phyloP scores from a whole-genome alignment of 1,140 invertebrate genomes.

The Heliconius hewitsoni region DNA sequence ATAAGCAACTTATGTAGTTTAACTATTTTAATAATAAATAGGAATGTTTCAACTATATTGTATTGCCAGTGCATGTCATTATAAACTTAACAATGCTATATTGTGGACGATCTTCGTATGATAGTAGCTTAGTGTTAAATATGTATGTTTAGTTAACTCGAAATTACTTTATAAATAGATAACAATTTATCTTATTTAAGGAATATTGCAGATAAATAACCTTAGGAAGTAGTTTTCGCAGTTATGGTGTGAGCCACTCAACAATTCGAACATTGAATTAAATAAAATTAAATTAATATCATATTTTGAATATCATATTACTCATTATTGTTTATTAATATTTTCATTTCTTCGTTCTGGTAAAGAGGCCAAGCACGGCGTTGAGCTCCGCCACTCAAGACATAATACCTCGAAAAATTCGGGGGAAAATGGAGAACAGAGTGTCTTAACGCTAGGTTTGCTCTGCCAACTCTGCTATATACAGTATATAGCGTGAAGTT shows the following conservation, averaged over 20 bases:
- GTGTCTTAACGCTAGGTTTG: too few relatives aligned
- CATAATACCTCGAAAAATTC: too few relatives aligned
- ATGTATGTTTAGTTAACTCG: conserved; percentile 10
- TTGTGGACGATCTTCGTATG: conserved; percentile 18
- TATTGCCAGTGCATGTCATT: conserved; percentile 18
- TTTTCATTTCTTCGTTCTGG: too few relatives aligned
- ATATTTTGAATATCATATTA: too few relatives aligned
- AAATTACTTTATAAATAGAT: conserved; percentile 29
- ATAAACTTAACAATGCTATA: conserved; percentile 18
- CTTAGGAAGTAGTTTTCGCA: conserved; percentile 16
- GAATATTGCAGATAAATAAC: conserved; percentile 26
- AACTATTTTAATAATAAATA: conserved; percentile 10
- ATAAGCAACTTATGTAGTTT: conserved; percentile 2
- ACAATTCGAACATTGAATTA: background rate
- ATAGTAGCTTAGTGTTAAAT: background rate
- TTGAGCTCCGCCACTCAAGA: too few relatives aligned
- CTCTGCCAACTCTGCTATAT: too few relatives aligned
- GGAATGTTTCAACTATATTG: conserved; percentile 1
- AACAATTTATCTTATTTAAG: conserved; percentile 26
- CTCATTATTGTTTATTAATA: background rate
- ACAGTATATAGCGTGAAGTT: too few relatives aligned
- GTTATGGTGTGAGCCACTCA: background rate
- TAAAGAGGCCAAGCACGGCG: too few relatives aligned
- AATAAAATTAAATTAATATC: background rate
- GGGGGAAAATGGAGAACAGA: too few relatives aligned